A percentile compares a stretch with the other conserved stretches of the same genome.
These are phyloP conservation scores for Ferrisia virgata DNA, from an alignment of 2,888 invertebrate genomes.

Conservation along the genomic window DNA sequence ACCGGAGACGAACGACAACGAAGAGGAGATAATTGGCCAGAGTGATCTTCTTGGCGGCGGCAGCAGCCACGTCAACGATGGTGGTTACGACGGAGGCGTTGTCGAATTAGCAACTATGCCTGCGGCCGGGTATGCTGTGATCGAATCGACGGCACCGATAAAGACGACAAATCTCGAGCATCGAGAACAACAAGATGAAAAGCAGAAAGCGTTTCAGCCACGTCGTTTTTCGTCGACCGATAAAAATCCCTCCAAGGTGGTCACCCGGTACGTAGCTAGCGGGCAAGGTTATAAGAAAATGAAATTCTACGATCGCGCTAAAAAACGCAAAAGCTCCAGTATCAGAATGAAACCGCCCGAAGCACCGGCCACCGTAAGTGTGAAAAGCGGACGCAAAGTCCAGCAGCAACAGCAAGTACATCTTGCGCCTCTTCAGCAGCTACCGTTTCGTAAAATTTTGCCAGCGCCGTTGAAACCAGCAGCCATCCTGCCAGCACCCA, in stretches of 20 bases:
- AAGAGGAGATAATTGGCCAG: neutral
- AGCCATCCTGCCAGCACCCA: neutral
- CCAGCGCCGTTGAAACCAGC: conserved; percentile 17
- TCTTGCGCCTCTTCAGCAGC: no score
- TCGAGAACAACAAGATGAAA: neutral
- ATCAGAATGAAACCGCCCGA: neutral
- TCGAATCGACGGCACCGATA: no score
- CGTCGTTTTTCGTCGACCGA: neutral
- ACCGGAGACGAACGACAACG: neutral
- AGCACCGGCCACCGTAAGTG: no score
- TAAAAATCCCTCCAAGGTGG: neutral
- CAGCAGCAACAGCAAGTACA: neutral
- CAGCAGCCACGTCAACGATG: neutral
- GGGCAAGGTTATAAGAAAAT: neutral
- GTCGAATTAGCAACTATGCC: no score
- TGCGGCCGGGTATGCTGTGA: no score
- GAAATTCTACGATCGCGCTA: neutral
- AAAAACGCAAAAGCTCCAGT: neutral
- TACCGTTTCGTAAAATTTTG: neutral
- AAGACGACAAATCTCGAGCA: no score
- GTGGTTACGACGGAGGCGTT: no score
- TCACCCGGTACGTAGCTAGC: neutral
- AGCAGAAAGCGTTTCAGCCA: no score
- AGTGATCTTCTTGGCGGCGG: neutral
- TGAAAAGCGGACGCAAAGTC: no score